Conservation (phyloP, 2,113 vertebrate species). For the Meriones unguiculatus region DNA sequence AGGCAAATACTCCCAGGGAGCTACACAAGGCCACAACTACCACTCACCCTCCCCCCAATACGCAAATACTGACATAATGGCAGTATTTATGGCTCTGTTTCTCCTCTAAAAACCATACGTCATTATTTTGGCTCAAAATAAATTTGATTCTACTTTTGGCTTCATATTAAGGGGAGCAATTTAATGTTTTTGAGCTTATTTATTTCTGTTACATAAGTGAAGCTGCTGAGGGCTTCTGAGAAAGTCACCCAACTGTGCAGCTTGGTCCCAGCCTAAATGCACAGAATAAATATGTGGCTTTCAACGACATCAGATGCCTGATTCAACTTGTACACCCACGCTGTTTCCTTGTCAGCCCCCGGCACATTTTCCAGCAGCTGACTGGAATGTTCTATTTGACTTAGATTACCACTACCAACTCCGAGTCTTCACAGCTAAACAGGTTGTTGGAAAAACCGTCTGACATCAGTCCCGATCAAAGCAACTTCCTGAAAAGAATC, state of each 20-base stretch:
- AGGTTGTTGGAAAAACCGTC: background rate
- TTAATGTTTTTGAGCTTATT: constrained; percentile 14
- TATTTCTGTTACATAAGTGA: constrained; percentile 43
- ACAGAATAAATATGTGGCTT: background rate
- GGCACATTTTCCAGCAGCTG: background rate
- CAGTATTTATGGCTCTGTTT: constrained; percentile 8
- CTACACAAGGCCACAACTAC: too few relatives aligned
- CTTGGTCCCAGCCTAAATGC: background rate
- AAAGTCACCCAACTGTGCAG: constrained; percentile 4
- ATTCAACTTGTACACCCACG: background rate
- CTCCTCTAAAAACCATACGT: constrained; percentile 12
- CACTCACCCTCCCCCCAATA: background rate
- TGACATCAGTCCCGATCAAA: background rate
- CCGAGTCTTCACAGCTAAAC: background rate
- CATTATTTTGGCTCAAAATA: constrained; percentile 47
- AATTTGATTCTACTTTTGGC: constrained; percentile 57
- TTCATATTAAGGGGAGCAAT: background rate
- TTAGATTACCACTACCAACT: background rate
- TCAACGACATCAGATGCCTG: background rate
- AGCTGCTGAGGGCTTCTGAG: constrained; percentile 5
- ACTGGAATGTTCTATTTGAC: constrained; percentile 16
- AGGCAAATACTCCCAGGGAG: background rate
- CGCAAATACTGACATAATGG: background rate
- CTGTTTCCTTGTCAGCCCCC: background rate
- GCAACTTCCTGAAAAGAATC: background rate